These are phyloP conservation scores for Apis cerana DNA, from an alignment of 1,140 invertebrate genomes.

Conservation along the genomic window DNA sequence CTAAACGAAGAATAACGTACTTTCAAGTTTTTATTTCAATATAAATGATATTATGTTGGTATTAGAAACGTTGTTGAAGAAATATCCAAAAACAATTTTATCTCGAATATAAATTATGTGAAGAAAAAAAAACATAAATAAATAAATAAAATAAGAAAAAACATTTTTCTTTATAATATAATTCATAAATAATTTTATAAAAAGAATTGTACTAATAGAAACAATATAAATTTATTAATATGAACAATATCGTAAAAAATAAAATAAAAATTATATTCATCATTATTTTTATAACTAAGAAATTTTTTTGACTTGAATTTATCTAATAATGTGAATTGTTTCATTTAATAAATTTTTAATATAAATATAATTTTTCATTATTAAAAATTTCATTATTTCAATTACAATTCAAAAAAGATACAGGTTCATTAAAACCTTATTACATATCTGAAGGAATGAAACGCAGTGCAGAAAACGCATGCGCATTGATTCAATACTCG, in stretches of 20 bases:
- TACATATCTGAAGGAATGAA: not conserved
- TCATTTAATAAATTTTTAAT: not conserved
- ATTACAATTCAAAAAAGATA: not conserved
- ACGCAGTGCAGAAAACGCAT: not conserved
- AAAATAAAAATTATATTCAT: not conserved
- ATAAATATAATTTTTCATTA: too few relatives aligned
- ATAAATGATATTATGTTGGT: not conserved
- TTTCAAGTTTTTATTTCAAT: not conserved
- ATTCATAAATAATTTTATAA: not conserved
- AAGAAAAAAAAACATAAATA: too few relatives aligned
- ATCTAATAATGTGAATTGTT: not conserved
- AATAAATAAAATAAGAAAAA: not conserved
- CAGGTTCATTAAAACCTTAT: not conserved
- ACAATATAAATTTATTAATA: not conserved
- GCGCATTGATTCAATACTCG: conserved; percentile 25
- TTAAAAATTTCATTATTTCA: not conserved
- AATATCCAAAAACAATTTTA: too few relatives aligned
- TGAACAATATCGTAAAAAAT: not conserved
- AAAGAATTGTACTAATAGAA: not conserved
- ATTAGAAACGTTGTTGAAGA: not conserved
- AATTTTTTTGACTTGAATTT: not conserved
- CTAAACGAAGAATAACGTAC: not conserved
- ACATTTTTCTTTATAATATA: not conserved
- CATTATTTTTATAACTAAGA: not conserved
- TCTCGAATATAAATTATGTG: too few relatives aligned